These are phyloP conservation scores for Dicyrtomina minuta DNA, from an alignment of 2,888 invertebrate genomes.

Conservation along the genomic window DNA sequence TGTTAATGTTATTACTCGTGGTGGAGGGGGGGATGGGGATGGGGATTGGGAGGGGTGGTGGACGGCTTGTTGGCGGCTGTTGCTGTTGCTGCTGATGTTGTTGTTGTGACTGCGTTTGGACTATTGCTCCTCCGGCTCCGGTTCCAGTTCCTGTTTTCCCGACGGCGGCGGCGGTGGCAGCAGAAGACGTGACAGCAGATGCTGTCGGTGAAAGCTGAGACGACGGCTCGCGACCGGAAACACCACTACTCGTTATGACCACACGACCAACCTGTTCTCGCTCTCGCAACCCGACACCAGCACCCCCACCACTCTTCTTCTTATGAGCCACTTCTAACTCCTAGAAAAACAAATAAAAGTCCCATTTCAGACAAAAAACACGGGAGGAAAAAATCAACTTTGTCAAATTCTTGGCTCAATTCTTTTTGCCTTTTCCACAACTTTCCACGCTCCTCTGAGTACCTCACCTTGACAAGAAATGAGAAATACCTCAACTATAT, in stretches of 20 bases:
- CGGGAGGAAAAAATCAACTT: no score
- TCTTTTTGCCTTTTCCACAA: no score
- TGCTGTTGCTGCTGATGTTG: neutral
- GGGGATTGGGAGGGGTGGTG: constrained; percentile 7
- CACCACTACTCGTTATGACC: neutral
- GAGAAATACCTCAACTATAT: no score
- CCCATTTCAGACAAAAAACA: neutral
- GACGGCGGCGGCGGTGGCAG: neutral
- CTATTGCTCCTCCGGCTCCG: no score
- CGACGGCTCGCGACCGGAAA: constrained; percentile 21
- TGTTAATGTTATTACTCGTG: neutral
- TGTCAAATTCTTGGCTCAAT: no score
- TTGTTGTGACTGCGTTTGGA: no score
- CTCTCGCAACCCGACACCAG: constrained; percentile 11
- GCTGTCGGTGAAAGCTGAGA: constrained; percentile 19
- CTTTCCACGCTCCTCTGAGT: no score
- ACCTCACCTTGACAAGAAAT: no score
- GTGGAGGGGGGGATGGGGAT: neutral
- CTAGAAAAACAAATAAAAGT: constrained; percentile 27
- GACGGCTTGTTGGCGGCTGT: constrained; percentile 14
- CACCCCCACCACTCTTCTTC: constrained; percentile 11
- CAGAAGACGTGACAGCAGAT: neutral
- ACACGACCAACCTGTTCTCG: constrained; percentile 10
- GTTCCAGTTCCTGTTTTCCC: neutral
- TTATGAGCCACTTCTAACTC: constrained; percentile 23